Conservation (phyloP, 2,888 invertebrate species). For the Netelia virgata region DNA sequence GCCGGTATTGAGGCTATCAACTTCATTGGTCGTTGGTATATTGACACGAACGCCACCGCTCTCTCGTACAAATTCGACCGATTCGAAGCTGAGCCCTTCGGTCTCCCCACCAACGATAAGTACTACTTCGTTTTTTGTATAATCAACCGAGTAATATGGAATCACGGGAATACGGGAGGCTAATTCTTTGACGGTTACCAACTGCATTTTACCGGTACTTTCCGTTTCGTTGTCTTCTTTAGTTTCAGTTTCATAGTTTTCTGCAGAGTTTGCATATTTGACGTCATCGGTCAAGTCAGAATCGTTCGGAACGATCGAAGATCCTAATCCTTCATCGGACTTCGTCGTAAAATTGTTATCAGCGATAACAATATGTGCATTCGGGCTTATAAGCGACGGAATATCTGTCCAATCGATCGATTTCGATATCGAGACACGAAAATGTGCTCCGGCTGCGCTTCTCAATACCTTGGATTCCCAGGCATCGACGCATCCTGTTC, state of each 20-base stretch:
- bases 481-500: constrained; percentile 93
- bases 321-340: not conserved
- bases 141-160: constrained; percentile 89
- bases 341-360: constrained; percentile 86
- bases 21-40: constrained; percentile 91
- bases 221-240: not conserved
- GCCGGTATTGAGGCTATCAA: constrained; percentile 95
- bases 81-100: constrained; percentile 92
- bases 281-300: constrained; percentile 17
- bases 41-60: constrained; percentile 89
- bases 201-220: not conserved
- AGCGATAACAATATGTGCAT: constrained; percentile 88
- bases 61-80: constrained; percentile 88
- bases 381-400: constrained; percentile 84
- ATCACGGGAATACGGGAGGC: constrained; percentile 85
- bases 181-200: constrained; percentile 62
- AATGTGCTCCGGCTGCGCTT: constrained; percentile 94
- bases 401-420: constrained; percentile 89
- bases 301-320: constrained; percentile 3
- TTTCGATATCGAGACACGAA: constrained; percentile 89
- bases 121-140: constrained; percentile 86
- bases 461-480: constrained; percentile 96
- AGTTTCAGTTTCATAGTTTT: not conserved
- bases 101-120: constrained; percentile 96
- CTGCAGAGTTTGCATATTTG: constrained; percentile 24